These are phyloP conservation scores for Synanthedon formicaeformis DNA, from an alignment of 2,888 invertebrate species.

Conservation along the genomic window DNA sequence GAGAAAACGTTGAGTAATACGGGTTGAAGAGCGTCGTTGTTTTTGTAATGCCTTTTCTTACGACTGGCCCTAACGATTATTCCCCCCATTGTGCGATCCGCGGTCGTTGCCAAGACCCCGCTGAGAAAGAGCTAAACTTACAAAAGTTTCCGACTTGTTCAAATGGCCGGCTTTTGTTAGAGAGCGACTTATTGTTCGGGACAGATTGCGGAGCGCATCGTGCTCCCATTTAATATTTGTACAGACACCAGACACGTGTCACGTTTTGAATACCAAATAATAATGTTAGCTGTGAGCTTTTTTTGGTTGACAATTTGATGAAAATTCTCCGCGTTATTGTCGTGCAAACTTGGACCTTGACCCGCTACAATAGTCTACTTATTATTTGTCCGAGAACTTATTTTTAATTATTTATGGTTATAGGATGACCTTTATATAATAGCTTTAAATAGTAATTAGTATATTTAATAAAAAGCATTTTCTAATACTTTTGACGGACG, in stretches of 20 bases:
- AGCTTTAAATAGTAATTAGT: too few species aligned
- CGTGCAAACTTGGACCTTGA: too few species aligned
- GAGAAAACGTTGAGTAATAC: conserved; percentile 55
- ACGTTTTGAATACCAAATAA: conserved; percentile 1
- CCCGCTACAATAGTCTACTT: too few species aligned
- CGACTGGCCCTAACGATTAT: conserved; percentile 66
- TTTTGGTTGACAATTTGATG: too few species aligned
- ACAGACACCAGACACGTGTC: conserved; percentile 29
- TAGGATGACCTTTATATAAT: too few species aligned
- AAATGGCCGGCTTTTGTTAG: conserved; percentile 68
- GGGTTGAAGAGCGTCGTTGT: conserved; percentile 56
- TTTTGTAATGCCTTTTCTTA: conserved; percentile 64
- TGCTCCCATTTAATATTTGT: conserved; percentile 36
- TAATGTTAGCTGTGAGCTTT: not conserved
- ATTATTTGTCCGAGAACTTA: too few species aligned
- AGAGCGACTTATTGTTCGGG: conserved; percentile 67
- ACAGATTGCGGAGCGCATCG: conserved; percentile 54
- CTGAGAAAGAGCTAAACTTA: conserved; percentile 65
- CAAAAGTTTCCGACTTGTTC: conserved; percentile 69
- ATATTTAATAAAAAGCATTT: too few species aligned
- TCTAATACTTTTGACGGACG: too few species aligned
- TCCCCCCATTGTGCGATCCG: conserved; percentile 55
- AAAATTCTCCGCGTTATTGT: too few species aligned
- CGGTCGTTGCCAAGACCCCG: conserved; percentile 58
- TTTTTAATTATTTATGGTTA: too few species aligned